Evolutionary conservation across 2,888 invertebrate species (phyloP), one percentile per base, ranked within the genome.

Genomic region (Pseudolycoriella hygida): DNA sequence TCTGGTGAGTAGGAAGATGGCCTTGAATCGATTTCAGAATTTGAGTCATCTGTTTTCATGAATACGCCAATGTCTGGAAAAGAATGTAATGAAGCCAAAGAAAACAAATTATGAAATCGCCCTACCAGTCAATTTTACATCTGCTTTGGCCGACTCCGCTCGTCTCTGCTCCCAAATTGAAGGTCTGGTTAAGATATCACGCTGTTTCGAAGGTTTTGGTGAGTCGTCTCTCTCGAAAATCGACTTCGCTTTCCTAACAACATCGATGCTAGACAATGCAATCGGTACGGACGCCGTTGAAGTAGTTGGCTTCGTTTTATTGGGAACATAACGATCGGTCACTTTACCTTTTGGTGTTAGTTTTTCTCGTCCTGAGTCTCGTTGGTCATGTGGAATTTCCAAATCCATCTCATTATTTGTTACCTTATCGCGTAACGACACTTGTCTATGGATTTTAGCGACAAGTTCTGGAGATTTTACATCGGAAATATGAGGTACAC

Each of bases 211-310:
- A 50, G 50, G 57, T 53, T 56, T 54, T 50, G 68, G 65, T 25
- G 49, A 57, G 10, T 72, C 70, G 50, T 76, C 74, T 49, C 72
- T 78, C 64, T 81, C 80, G 60, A 80, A 80, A 32, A 80, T 58
- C 37, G 74, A 76, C 60, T 79, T 80, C 1, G 81, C 80, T 60
- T 76, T 75, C 43, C 74, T 72, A 1, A 80, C 76, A n/a, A 74
- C 74, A 52, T 77, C 77, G 40, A 72, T 74, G 52, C 72, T 74
- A 42, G 72, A 68, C 19, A 74, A 54, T 17, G 66, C 61, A 8
- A 68, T 67, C 8, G 50, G 49, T n/a, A 50, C 45, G 2, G 46
- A 30, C 6, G 38, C 17, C 5, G 40, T 37, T 38, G 46, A 40
- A 11, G 49, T 50, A 15, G 40, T 43, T 12, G 43, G 44, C 18